Percentiles rank a stretch among this genome's conserved stretches.
phyloP scores from a whole-genome alignment of 2,113 vertebrate genomes.

The Cheilinus undulatus region DNA sequence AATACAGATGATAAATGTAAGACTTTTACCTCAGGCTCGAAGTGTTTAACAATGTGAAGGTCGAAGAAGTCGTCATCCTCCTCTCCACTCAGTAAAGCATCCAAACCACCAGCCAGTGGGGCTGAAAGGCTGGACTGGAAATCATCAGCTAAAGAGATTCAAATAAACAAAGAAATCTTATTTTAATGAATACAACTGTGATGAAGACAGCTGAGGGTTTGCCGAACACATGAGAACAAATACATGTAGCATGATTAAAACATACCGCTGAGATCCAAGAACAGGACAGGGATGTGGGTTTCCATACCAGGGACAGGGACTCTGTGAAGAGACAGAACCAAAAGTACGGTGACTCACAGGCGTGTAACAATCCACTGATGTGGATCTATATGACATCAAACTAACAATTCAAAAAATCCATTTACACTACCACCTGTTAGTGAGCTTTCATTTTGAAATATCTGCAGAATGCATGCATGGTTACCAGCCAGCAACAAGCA shows the following conservation, averaged over 20 bases:
- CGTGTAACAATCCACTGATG: too few species aligned
- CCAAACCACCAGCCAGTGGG: slow-evolving; percentile 87
- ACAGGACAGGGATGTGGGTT: slow-evolving; percentile 95
- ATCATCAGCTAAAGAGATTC: slow-evolving; percentile 81
- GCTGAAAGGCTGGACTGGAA: slow-evolving; percentile 67
- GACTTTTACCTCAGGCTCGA: slow-evolving; percentile 83
- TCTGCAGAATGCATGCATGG: too few species aligned
- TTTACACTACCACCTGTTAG: too few species aligned
- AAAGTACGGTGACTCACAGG: background rate
- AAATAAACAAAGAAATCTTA: slow-evolving; percentile 29
- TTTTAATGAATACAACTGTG: background rate
- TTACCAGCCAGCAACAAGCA: too few species aligned
- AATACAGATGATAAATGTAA: background rate
- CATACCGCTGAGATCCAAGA: slow-evolving; percentile 94
- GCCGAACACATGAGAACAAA: background rate
- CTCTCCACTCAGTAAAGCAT: slow-evolving; percentile 88
- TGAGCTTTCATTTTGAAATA: too few species aligned
- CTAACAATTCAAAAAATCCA: too few species aligned
- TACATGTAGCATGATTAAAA: background rate
- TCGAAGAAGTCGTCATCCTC: slow-evolving; percentile 95
- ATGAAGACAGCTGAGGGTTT: background rate
- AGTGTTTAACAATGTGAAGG: slow-evolving; percentile 75
- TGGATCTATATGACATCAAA: too few species aligned
- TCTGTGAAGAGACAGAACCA: slow-evolving; percentile 80
- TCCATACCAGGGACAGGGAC: slow-evolving; percentile 95